A percentile compares a stretch with the other conserved stretches of the same genome.
These are phyloP conservation scores for Papilio elwesi DNA, from an alignment of 2,888 invertebrate genomes.

Conservation along the genomic window DNA sequence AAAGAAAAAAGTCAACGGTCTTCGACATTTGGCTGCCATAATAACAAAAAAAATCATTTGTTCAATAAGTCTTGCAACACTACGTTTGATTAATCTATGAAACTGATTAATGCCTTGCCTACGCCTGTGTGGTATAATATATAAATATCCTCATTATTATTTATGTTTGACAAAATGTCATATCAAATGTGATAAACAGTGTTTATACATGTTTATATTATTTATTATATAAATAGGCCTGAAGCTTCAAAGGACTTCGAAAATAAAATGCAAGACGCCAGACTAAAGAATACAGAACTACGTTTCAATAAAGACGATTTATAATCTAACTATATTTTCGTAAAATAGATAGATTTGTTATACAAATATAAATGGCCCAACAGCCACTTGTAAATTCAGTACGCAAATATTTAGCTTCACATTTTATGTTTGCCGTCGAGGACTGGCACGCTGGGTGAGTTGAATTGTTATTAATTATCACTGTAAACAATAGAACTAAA, in stretches of 20 bases:
- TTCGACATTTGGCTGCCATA: no score
- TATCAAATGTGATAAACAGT: no score
- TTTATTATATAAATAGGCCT: no score
- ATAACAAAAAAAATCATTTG: not conserved
- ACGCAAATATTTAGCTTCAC: slow-evolving; percentile 61
- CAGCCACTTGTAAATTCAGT: slow-evolving; percentile 54
- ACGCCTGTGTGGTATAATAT: no score
- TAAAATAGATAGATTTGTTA: not conserved
- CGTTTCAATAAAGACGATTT: not conserved
- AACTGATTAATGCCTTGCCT: no score
- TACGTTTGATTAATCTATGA: not conserved
- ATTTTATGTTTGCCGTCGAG: slow-evolving; percentile 68
- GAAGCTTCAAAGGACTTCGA: no score
- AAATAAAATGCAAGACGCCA: not conserved
- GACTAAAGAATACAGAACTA: not conserved
- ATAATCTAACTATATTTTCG: not conserved
- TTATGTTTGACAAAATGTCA: no score
- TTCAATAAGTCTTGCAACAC: not conserved
- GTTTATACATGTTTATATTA: no score
- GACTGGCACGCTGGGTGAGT: slow-evolving; percentile 75
- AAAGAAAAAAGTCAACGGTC: no score
- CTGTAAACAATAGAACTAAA: no score
- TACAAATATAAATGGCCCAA: slow-evolving; percentile 49
- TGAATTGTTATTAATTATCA: not conserved
- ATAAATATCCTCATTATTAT: no score